Base-by-base conservation (phyloP, 1,140 invertebrate genomes). In the Psix sp. region DNA sequence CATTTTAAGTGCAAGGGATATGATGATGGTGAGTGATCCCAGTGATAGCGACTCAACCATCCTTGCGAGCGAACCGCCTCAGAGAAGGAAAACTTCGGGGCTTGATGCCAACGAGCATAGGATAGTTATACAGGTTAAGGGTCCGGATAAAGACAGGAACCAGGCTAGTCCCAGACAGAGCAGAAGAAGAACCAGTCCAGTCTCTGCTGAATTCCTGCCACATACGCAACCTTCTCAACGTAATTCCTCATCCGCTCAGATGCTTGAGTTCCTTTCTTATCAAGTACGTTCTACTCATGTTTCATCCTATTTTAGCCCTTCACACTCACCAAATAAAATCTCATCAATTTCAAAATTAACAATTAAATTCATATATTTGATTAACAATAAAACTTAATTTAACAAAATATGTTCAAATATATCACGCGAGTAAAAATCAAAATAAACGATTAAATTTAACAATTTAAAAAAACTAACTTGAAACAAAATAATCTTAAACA, bases 1-100 rank as follows among this genome's bases (percentile, higher is more conserved):
- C 67, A 90, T 91, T 57, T 83, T 91, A 7, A 91, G 91, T 60
- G 89, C 91, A 9, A 89, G 91, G 65, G 92, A 92, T 70, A 88
- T 93, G 24, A 94, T 95, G 93, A 93, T 94, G 87, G 91, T 94
- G 71, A 94, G 93, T 80, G 94, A 95, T 87, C 93, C 93, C 21
- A 94, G 93, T 83, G 94, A 95, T 86, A 94, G 93, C 71, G 94
- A 95, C 83, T 94, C 93, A 18, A 91, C 92, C 9, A 92, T 93
- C 43, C 82, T 94, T 15, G 93, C 93, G 11, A 93, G 92, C 20
- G 93, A 94, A 82, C 92, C 92, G 10, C 91, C 90, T 13, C 91
- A 92, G 77, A 91, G 91, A 71, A 88, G 90, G 66, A 87, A 84
- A 76, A 81, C 17, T 73, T 87, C 75, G 38, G 42, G 3, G 48